phyloP scores from a whole-genome alignment of 2,113 vertebrate genomes.

The Calypte anna region DNA sequence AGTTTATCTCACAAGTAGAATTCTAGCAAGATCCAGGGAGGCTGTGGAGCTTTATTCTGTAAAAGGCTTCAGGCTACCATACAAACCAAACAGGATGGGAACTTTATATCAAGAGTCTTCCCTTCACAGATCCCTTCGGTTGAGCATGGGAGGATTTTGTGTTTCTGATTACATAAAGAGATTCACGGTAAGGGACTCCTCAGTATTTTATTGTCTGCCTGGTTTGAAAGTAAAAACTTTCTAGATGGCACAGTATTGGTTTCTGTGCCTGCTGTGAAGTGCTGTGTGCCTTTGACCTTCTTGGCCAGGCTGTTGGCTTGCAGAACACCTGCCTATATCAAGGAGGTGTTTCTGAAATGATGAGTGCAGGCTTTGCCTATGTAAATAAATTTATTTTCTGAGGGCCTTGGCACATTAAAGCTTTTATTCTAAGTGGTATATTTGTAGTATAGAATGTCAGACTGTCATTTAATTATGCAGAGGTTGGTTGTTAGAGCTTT shows the following conservation, averaged over 20 bases:
- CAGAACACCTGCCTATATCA: neutral
- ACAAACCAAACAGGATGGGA: constrained; percentile 73
- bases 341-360: constrained; percentile 38
- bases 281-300: neutral
- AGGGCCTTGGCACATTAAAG: neutral
- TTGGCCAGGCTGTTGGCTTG: neutral
- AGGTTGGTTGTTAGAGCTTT: neutral
- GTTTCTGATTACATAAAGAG: constrained; percentile 81
- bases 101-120: constrained; percentile 73
- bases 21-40: constrained; percentile 59
- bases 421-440: neutral
- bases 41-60: constrained; percentile 37
- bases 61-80: constrained; percentile 1
- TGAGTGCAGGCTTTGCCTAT: neutral
- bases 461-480: neutral
- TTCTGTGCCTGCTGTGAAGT: neutral
- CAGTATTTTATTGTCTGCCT: neutral
- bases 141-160: constrained; percentile 78
- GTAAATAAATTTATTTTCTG: neutral
- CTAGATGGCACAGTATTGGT: neutral
- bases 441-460: neutral
- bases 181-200: constrained; percentile 79
- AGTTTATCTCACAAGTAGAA: constrained; percentile 59
- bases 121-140: constrained; percentile 67
- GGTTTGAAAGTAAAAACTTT: neutral